These are phyloP conservation scores for Catotricha subobsoleta DNA, from an alignment of 2,888 invertebrate genomes.

Conservation along the genomic window DNA sequence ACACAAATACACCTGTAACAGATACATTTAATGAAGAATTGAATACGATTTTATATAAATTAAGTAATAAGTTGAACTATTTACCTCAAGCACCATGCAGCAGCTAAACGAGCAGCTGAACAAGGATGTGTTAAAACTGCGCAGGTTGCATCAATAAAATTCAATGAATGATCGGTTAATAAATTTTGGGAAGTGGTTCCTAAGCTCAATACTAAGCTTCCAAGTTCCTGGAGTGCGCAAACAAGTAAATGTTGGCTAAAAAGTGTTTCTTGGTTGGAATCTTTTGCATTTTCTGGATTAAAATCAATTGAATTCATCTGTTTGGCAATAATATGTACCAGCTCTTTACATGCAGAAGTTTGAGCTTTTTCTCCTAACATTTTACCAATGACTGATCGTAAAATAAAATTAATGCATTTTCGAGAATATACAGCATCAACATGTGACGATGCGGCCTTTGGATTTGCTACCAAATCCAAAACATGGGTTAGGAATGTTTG, in stretches of 20 bases:
- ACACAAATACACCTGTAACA: slow-evolving; percentile 57
- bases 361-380: slow-evolving; percentile 96
- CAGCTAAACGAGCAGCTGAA: slow-evolving; percentile 79
- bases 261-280: slow-evolving; percentile 74
- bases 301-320: slow-evolving; percentile 93
- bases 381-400: slow-evolving; percentile 79
- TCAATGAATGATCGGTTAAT: slow-evolving; percentile 70
- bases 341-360: slow-evolving; percentile 84
- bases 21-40: too few relatives aligned
- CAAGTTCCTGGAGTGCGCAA: slow-evolving; percentile 87
- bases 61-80: too few relatives aligned
- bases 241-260: slow-evolving; percentile 82
- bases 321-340: slow-evolving; percentile 76
- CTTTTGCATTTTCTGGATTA: slow-evolving; percentile 81
- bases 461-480: slow-evolving; percentile 83
- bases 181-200: slow-evolving; percentile 91
- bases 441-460: slow-evolving; percentile 88
- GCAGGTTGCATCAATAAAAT: slow-evolving; percentile 40
- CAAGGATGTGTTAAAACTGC: slow-evolving; percentile 80
- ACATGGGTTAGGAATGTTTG: slow-evolving; percentile 73
- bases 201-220: slow-evolving; percentile 70
- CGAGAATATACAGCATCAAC: slow-evolving; percentile 96
- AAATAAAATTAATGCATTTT: slow-evolving; percentile 90
- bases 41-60: too few relatives aligned
- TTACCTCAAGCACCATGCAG: slow-evolving; percentile 72